Conservation (phyloP, 2,888 invertebrate genomes). For the Heliconius aoede region DNA sequence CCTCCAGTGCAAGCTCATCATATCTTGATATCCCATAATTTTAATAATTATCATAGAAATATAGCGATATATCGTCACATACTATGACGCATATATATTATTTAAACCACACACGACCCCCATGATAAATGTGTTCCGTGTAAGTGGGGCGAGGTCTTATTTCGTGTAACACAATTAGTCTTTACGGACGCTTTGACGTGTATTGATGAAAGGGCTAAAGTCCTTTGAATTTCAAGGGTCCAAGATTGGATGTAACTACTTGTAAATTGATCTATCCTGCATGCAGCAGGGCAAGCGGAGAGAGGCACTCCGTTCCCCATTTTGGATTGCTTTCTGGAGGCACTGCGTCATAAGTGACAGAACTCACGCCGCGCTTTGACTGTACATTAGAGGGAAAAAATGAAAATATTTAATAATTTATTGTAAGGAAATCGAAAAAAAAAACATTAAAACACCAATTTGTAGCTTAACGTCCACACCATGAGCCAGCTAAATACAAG, state of each 20-base stretch:
- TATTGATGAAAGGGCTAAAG: constrained; percentile 34
- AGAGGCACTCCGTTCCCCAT: too few species aligned
- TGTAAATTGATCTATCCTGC: neutral
- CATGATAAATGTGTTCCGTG: constrained; percentile 38
- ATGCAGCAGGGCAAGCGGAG: too few species aligned
- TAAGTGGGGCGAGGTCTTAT: constrained; percentile 37
- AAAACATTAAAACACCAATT: too few species aligned
- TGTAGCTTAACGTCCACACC: too few species aligned
- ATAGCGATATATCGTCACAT: neutral
- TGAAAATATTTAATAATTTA: too few species aligned
- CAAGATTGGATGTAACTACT: neutral
- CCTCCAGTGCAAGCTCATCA: constrained; percentile 1
- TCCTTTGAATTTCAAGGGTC: constrained; percentile 20
- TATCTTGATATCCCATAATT: constrained; percentile 11
- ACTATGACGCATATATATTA: constrained; percentile 38
- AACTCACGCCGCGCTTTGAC: too few species aligned
- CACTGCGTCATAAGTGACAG: too few species aligned
- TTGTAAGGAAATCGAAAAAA: too few species aligned
- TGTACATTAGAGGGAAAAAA: too few species aligned
- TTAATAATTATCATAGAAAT: constrained; percentile 12
- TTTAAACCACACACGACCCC: constrained; percentile 9
- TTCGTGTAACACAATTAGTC: constrained; percentile 36
- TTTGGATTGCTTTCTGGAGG: too few species aligned
- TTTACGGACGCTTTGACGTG: constrained; percentile 32
- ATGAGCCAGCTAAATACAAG: too few species aligned